A percentile compares a stretch with the other conserved stretches of the same genome.
Evolutionary conservation across 2,888 invertebrate species (phyloP).

Genomic region (Chaetogeoica ovagalla): DNA sequence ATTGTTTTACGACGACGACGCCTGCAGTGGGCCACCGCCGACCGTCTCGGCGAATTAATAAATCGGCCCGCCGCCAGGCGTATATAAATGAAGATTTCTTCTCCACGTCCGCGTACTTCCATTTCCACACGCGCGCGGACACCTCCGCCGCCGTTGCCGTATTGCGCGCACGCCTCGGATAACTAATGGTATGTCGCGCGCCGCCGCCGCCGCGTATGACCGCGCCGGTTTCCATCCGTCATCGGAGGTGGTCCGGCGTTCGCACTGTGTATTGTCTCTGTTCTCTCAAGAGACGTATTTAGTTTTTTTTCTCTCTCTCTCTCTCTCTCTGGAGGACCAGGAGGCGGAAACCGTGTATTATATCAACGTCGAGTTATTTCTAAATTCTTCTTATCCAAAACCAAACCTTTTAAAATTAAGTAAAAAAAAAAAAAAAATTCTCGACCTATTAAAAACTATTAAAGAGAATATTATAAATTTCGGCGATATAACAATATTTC

Average conservation of each 20-base stretch:
- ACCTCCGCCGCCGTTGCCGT: background rate
- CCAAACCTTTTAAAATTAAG: no score
- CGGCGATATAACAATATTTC: no score
- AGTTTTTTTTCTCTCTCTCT: no score
- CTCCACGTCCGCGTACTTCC: background rate
- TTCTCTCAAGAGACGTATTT: no score
- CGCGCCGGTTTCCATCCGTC: constrained; percentile 24
- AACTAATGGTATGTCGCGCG: constrained; percentile 41
- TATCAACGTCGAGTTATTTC: no score
- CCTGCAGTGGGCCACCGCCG: background rate
- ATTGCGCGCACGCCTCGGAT: constrained; percentile 21
- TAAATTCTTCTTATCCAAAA: no score
- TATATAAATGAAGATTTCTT: constrained; percentile 39
- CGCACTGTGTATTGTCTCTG: constrained; percentile 10
- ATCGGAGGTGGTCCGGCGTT: constrained; percentile 18
- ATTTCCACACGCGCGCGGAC: no score
- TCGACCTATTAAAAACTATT: no score
- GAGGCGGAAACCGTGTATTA: no score
- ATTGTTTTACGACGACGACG: constrained; percentile 25
- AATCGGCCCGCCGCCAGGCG: constrained; percentile 19
- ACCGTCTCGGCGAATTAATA: constrained; percentile 27
- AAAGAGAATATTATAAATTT: no score
- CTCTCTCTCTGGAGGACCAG: no score
- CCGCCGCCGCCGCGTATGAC: background rate
- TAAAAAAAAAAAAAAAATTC: no score